Conservation (phyloP, 2,888 invertebrate genomes). For the Physocephala rufipes region DNA sequence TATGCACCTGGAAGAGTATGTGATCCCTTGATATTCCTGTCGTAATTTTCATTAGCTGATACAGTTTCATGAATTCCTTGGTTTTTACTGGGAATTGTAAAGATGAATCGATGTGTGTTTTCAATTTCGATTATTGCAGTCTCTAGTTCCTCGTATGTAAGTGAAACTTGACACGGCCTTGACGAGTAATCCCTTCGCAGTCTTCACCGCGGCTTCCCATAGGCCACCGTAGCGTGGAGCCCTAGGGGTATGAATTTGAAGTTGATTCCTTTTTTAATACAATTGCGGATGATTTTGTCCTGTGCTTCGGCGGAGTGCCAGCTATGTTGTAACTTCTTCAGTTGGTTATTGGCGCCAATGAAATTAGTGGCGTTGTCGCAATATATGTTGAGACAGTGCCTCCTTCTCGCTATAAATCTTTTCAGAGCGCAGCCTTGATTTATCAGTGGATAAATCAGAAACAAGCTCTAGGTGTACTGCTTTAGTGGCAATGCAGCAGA, state of each 20-base stretch:
- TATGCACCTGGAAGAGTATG: too few relatives aligned
- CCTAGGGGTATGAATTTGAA: too few relatives aligned
- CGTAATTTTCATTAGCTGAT: too few relatives aligned
- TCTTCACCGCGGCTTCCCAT: too few relatives aligned
- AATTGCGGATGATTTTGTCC: too few relatives aligned
- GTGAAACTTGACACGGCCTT: too few relatives aligned
- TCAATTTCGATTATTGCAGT: background rate
- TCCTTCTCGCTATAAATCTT: background rate
- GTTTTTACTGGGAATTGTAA: background rate
- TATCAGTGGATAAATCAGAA: background rate
- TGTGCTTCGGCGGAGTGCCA: too few relatives aligned
- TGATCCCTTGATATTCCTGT: too few relatives aligned
- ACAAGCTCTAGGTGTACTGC: background rate
- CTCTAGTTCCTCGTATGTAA: background rate
- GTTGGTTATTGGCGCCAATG: conserved; percentile 1
- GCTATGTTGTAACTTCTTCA: too few relatives aligned
- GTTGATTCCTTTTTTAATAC: too few relatives aligned
- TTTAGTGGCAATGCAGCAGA: background rate
- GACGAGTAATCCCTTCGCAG: too few relatives aligned
- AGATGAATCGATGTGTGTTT: background rate
- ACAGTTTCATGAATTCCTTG: background rate
- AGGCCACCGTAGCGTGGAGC: too few relatives aligned
- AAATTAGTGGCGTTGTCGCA: background rate
- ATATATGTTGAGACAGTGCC: background rate
- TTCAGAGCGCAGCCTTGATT: background rate